These are phyloP conservation scores for Nestor notabilis DNA, from an alignment of 2,113 vertebrate genomes.

Conservation along the genomic window DNA sequence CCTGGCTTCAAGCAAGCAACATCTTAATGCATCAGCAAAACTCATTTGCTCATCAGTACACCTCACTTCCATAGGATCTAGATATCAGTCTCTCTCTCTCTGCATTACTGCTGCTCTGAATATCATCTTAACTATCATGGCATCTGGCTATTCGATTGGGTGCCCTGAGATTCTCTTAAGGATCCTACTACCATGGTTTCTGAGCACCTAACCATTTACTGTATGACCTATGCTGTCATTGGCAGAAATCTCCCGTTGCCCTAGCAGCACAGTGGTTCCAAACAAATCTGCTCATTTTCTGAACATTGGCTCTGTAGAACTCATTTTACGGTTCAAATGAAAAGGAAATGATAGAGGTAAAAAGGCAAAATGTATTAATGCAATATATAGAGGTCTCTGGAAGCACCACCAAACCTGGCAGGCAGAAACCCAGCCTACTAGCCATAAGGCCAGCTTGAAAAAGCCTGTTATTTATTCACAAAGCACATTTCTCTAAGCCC, in stretches of 20 bases:
- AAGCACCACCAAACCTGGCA: neutral
- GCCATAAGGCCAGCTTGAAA: neutral
- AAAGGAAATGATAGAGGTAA: neutral
- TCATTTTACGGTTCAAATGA: neutral
- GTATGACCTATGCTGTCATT: neutral
- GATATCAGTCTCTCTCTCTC: neutral
- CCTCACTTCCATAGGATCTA: neutral
- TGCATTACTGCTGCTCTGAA: neutral
- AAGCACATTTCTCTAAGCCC: slow-evolving; percentile 6
- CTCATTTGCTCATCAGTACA: neutral
- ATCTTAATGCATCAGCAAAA: neutral
- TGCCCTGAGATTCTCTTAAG: neutral
- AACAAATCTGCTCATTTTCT: neutral
- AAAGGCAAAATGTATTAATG: neutral
- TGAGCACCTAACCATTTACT: neutral
- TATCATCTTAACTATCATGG: neutral
- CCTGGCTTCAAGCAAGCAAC: neutral
- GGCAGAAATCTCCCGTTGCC: neutral
- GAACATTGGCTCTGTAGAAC: neutral
- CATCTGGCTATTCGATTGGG: neutral
- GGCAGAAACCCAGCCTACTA: neutral
- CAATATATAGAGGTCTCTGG: neutral
- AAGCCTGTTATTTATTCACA: slow-evolving; percentile 44
- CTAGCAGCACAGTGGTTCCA: neutral
- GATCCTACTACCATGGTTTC: neutral